Conservation (phyloP, 2,888 invertebrate species). For the Tetropium fuscum region DNA sequence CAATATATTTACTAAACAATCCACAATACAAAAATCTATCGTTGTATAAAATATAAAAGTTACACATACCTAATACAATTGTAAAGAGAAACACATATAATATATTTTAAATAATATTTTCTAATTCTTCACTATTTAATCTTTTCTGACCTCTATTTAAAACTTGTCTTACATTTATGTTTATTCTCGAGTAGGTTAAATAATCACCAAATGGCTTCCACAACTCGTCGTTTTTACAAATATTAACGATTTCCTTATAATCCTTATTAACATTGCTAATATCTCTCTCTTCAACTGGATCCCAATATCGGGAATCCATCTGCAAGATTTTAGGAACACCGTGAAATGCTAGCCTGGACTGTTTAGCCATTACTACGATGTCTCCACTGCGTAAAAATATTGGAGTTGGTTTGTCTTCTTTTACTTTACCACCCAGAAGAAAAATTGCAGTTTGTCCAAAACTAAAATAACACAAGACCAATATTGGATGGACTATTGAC, state of each 20-base stretch:
- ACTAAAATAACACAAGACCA: slow-evolving; percentile 67
- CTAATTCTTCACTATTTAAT: slow-evolving; percentile 49
- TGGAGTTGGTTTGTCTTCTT: slow-evolving; percentile 75
- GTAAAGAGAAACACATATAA: neutral
- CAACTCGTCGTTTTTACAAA: slow-evolving; percentile 60
- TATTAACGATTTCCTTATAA: slow-evolving; percentile 47
- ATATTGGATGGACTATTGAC: neutral
- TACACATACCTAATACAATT: neutral
- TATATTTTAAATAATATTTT: slow-evolving; percentile 10
- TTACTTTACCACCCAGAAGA: slow-evolving; percentile 85
- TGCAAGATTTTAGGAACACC: slow-evolving; percentile 90
- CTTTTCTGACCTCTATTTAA: slow-evolving; percentile 71
- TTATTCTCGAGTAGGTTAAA: slow-evolving; percentile 82
- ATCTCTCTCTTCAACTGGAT: slow-evolving; percentile 30
- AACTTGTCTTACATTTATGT: slow-evolving; percentile 95
- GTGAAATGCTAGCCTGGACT: slow-evolving; percentile 89
- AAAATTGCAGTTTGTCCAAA: slow-evolving; percentile 97
- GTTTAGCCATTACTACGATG: slow-evolving; percentile 89
- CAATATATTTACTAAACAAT: too few species aligned
- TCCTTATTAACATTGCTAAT: slow-evolving; percentile 29
- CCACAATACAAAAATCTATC: neutral
- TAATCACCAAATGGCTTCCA: slow-evolving; percentile 74
- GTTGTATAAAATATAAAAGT: slow-evolving; percentile 4
- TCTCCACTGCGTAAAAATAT: slow-evolving; percentile 90
- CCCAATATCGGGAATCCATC: slow-evolving; percentile 68